Evolutionary conservation across 2,797 vertebrate genomes (phyloP).

Genomic region (Acropternis orthonyx): DNA sequence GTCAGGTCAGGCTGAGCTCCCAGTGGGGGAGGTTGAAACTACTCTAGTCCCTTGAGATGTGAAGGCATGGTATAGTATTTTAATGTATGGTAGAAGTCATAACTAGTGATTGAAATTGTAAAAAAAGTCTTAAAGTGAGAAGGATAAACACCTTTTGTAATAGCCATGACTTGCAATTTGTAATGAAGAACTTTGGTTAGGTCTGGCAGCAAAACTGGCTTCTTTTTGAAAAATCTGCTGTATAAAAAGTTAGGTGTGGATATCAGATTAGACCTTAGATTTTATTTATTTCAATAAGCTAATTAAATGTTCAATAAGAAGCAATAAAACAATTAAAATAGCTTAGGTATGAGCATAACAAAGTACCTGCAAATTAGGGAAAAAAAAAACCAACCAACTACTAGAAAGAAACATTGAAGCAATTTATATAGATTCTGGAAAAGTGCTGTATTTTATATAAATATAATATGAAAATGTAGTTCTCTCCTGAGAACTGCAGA

Average conservation of each 20-base stretch:
- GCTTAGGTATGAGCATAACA: neutral
- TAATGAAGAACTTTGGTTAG: neutral
- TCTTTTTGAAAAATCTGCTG: neutral
- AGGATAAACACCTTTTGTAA: fast-evolving
- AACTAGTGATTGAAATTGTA: neutral
- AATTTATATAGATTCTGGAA: neutral
- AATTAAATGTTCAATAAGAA: neutral
- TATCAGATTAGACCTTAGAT: neutral
- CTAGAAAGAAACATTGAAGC: neutral
- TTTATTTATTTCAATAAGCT: neutral
- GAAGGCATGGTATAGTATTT: neutral
- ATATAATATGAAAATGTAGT: neutral
- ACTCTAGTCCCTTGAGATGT: too few relatives aligned
- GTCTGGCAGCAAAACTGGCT: neutral
- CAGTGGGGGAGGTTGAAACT: neutral
- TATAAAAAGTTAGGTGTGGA: neutral
- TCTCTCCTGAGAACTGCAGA: neutral
- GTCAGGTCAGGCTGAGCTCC: neutral
- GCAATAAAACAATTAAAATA: neutral
- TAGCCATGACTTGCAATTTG: neutral
- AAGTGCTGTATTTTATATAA: neutral
- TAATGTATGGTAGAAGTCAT: neutral
- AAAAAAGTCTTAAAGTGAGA: neutral
- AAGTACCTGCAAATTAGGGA: neutral
- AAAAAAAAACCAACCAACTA: neutral